These are phyloP conservation scores for Frankliniella fusca DNA, from an alignment of 2,888 invertebrate genomes.

Conservation along the genomic window DNA sequence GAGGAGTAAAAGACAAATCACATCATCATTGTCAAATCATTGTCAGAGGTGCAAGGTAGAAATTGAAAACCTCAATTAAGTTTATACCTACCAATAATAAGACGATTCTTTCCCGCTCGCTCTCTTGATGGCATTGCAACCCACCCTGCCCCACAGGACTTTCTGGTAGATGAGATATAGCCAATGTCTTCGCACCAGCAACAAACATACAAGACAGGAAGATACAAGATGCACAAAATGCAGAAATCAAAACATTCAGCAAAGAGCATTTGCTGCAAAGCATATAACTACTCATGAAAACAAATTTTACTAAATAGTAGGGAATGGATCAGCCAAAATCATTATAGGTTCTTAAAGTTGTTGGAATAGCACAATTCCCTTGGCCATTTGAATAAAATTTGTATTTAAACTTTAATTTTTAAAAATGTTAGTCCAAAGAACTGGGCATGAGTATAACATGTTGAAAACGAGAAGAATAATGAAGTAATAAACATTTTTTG, in stretches of 20 bases:
- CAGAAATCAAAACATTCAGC: constrained; percentile 19
- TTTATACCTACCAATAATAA: background rate
- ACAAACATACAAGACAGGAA: constrained; percentile 25
- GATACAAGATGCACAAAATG: constrained; percentile 22
- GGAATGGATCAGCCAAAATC: no score
- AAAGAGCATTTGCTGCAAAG: background rate
- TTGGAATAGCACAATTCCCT: no score
- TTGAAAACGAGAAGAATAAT: no score
- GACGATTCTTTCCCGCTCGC: constrained; percentile 3
- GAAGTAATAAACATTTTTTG: no score
- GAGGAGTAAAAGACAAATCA: background rate
- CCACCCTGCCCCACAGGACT: background rate
- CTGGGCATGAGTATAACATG: no score
- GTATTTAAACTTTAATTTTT: no score
- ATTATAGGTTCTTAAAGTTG: no score
- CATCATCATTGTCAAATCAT: no score
- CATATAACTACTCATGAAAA: background rate
- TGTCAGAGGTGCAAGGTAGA: background rate
- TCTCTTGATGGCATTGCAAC: constrained; percentile 21
- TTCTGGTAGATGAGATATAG: background rate
- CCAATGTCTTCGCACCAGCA: constrained; percentile 8
- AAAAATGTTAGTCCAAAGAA: no score
- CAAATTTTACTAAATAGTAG: background rate
- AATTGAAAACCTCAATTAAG: background rate
- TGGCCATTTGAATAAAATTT: no score